Conservation (phyloP, 2,888 invertebrate genomes). For the Parascotia fuliginaria region DNA sequence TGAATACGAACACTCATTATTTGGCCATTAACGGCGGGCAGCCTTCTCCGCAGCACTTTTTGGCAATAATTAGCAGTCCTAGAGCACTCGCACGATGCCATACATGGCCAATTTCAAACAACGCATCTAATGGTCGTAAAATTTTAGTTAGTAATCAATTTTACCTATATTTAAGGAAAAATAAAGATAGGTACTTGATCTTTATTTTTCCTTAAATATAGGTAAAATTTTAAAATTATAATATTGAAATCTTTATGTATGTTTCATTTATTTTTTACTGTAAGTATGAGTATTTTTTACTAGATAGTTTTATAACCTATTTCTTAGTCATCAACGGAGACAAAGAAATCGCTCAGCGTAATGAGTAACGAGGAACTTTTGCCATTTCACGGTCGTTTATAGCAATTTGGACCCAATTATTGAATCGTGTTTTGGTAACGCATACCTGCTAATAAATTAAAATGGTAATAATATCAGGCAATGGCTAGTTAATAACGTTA, state of each 20-base stretch:
- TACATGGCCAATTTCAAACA: slow-evolving; percentile 29
- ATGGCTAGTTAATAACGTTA: slow-evolving; percentile 51
- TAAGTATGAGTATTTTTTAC: neutral
- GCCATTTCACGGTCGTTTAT: slow-evolving; percentile 37
- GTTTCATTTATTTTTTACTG: neutral
- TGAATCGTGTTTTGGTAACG: slow-evolving; percentile 35
- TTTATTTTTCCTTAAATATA: too few relatives aligned
- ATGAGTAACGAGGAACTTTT: slow-evolving; percentile 28
- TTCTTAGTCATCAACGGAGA: slow-evolving; percentile 18
- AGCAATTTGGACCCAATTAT: slow-evolving; percentile 39
- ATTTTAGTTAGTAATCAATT: neutral
- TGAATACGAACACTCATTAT: slow-evolving; percentile 78
- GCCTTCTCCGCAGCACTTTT: slow-evolving; percentile 73
- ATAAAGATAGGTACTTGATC: too few relatives aligned
- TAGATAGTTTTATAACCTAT: too few relatives aligned
- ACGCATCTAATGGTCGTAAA: neutral
- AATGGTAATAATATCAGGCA: slow-evolving; percentile 43
- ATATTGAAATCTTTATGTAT: too few relatives aligned
- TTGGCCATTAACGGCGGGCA: slow-evolving; percentile 75
- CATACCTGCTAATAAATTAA: slow-evolving; percentile 38
- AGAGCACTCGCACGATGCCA: slow-evolving; percentile 33
- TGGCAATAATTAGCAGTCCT: slow-evolving; percentile 67
- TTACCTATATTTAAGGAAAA: too few relatives aligned
- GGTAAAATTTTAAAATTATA: too few relatives aligned
- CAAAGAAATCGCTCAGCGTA: slow-evolving; percentile 28